Conservation (phyloP, 2,113 vertebrate genomes). For the Mugil cephalus region DNA sequence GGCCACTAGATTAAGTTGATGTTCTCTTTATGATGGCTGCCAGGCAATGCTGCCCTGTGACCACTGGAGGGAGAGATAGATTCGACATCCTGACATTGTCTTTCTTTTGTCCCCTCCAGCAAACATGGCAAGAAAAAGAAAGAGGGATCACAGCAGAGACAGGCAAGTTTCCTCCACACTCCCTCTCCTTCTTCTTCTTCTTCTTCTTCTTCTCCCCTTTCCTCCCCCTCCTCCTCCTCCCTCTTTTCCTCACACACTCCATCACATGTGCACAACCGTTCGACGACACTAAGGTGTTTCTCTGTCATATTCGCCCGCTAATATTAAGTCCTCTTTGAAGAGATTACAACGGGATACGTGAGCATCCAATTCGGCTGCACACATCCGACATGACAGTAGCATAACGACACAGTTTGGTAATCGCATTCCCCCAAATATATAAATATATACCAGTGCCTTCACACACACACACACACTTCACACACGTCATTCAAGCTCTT, state of each 20-base stretch:
- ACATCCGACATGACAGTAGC: slow-evolving; percentile 65
- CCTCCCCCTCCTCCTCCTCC: slow-evolving; percentile 8
- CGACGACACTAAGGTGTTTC: slow-evolving; percentile 10
- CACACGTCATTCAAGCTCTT: slow-evolving; percentile 56
- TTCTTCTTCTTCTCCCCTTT: slow-evolving; percentile 6
- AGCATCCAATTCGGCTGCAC: slow-evolving; percentile 4
- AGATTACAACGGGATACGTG: slow-evolving; percentile 32
- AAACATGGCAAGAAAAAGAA: slow-evolving; percentile 89
- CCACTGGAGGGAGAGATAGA: slow-evolving; percentile 76
- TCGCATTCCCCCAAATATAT: slow-evolving; percentile 62
- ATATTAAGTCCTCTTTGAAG: slow-evolving; percentile 24
- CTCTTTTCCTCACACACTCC: slow-evolving; percentile 15
- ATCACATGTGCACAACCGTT: slow-evolving; percentile 18
- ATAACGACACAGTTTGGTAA: slow-evolving; percentile 62
- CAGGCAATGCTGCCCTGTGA: slow-evolving; percentile 65
- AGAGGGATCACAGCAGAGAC: slow-evolving; percentile 86
- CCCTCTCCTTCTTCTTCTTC: slow-evolving; percentile 11
- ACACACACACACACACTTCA: no score
- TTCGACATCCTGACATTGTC: slow-evolving; percentile 79
- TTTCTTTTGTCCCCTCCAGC: slow-evolving; percentile 83
- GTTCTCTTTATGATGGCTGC: slow-evolving; percentile 53
- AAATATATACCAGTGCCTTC: no score
- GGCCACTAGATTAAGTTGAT: slow-evolving; percentile 46
- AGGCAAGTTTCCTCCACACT: slow-evolving; percentile 79
- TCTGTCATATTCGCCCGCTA: slow-evolving; percentile 38